phyloP scores from a whole-genome alignment of 1,140 invertebrate species.

The Drosophila nebulosa region DNA sequence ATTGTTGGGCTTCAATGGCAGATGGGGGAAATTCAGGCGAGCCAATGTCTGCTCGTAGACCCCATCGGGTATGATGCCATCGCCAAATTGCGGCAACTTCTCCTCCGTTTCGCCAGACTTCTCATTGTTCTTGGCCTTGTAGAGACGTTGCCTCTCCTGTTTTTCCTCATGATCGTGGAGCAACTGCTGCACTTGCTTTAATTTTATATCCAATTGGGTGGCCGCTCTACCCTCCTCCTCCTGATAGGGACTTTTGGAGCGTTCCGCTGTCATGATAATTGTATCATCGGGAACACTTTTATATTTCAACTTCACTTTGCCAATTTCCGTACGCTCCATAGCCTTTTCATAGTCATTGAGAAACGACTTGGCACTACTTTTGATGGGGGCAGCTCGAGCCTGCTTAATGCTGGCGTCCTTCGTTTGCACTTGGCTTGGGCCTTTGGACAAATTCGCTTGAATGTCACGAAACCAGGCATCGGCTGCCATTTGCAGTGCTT shows the following conservation, averaged over 20 bases:
- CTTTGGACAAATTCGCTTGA: not conserved
- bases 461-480: slow-evolving; percentile 54
- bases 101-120: not conserved
- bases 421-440: not conserved
- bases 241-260: not conserved
- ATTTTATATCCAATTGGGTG: slow-evolving; percentile 8
- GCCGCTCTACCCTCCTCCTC: not conserved
- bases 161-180: slow-evolving; percentile 12
- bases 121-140: not conserved
- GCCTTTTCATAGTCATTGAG: slow-evolving; percentile 10
- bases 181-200: slow-evolving; percentile 19
- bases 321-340: slow-evolving; percentile 35
- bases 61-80: slow-evolving; percentile 17
- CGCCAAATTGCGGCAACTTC: not conserved
- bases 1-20: slow-evolving; percentile 30
- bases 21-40: slow-evolving; percentile 1
- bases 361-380: not conserved
- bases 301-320: slow-evolving; percentile 49
- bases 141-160: not conserved
- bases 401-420: not conserved
- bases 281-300: slow-evolving; percentile 3
- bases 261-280: not conserved
- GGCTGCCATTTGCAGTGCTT: slow-evolving; percentile 29
- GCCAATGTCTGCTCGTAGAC: slow-evolving; percentile 34
- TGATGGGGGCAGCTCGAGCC: not conserved